These are phyloP conservation scores for Tineola bisselliella DNA, from an alignment of 2,888 invertebrate genomes.

Conservation along the genomic window DNA sequence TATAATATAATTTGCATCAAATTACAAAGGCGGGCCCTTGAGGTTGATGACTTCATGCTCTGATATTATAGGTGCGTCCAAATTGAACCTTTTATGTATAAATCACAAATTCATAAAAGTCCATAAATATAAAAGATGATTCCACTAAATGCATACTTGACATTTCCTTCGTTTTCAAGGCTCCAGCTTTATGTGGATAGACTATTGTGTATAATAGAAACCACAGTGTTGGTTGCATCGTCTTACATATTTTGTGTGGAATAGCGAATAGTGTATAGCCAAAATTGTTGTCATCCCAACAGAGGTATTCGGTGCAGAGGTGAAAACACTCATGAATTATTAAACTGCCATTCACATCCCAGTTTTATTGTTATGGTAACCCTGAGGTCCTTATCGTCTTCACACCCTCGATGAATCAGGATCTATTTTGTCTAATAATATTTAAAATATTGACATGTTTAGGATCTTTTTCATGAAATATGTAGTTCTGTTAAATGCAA, in stretches of 20 bases:
- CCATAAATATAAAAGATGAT: not conserved
- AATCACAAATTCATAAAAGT: not conserved
- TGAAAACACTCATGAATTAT: slow-evolving; percentile 55
- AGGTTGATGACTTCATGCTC: not conserved
- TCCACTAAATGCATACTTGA: not conserved
- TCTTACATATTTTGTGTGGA: not conserved
- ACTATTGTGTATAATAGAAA: not conserved
- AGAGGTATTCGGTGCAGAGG: slow-evolving; percentile 27
- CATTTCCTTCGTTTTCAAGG: not conserved
- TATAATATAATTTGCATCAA: not conserved
- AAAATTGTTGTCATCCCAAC: not conserved
- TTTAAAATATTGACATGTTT: not conserved
- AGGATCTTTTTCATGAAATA: not conserved
- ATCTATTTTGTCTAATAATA: not conserved
- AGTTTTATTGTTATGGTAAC: slow-evolving; percentile 11
- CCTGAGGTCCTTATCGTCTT: not conserved
- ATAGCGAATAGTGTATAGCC: not conserved
- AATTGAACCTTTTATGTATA: not conserved
- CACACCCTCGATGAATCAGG: slow-evolving; percentile 4
- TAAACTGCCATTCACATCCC: slow-evolving; percentile 26
- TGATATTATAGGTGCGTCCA: not conserved
- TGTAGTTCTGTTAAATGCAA: too few species aligned
- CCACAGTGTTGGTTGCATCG: not conserved
- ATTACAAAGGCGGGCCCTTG: not conserved
- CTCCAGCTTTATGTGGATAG: not conserved